These are phyloP conservation scores for Calameuta idolon DNA, from an alignment of 2,888 invertebrate genomes.

Conservation along the genomic window DNA sequence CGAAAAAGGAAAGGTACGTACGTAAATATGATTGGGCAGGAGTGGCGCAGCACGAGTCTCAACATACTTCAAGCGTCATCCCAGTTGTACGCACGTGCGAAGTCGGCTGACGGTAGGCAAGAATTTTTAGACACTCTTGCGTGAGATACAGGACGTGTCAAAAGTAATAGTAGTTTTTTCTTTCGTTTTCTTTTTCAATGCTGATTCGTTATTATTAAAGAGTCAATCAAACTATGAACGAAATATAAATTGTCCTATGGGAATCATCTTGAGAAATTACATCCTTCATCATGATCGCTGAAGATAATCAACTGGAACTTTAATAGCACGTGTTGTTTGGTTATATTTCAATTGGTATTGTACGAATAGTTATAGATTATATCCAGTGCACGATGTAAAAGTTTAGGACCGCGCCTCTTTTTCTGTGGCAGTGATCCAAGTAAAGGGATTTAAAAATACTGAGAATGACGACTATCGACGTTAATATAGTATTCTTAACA, in stretches of 20 bases:
- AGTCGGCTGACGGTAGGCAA: background rate
- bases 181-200: background rate
- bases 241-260: background rate
- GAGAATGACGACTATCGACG: too few relatives aligned
- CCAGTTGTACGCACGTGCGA: conserved; percentile 10
- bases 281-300: background rate
- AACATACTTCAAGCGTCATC: background rate
- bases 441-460: background rate
- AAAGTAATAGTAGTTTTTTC: background rate
- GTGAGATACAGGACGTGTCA: background rate
- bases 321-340: background rate
- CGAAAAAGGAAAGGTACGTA: conserved; percentile 6
- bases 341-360: background rate
- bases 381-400: background rate
- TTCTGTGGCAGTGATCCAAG: background rate
- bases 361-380: background rate
- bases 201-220: background rate
- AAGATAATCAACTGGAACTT: background rate
- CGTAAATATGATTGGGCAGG: background rate
- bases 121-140: background rate
- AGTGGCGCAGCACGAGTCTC: background rate
- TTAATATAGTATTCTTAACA: too few relatives aligned
- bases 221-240: background rate
- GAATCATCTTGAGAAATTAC: too few relatives aligned
- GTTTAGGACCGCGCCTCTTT: background rate